Base-by-base conservation (phyloP, 2,113 vertebrate species). In the Empidonax traillii region DNA sequence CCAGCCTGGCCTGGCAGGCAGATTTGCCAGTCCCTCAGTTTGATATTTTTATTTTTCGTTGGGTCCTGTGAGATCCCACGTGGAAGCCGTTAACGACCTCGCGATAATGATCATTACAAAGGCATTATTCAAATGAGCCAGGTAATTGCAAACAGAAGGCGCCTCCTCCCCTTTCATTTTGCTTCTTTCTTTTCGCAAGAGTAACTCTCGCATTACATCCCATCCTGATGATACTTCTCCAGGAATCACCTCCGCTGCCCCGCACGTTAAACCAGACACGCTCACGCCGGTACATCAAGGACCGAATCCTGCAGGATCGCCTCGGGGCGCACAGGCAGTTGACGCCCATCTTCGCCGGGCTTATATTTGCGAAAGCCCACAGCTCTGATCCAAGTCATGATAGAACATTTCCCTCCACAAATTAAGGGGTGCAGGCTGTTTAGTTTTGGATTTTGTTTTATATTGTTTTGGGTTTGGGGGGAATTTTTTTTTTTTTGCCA, bases 101-200 rank as follows among this genome's bases (percentile, higher is more conserved):
- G 97, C 90, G 96, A 96, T 97, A 97, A 97, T 93, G 97, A 97
- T 97, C 97, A 41, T 30, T 94, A 97, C 97, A 97, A 98, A 98
- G 90, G 86, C 97, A 97, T 97, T 97, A 97, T 98, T 98, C 96
- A 97, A 98, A 98, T 98, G 92, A 98, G 94, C 94, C 96, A 97
- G 97, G 97, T 98, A 98, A 98, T 98, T 97, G 89, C 97, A 97
- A 98, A 58, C 98, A 98, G 98, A 96, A 98, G 96, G 95, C 55
- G 28, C 49, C 44, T 92, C 55, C 82, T 78, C 33, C 37, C 24
- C 12, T 77, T 51, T 30, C 51, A 41, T 81, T 93, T 88, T 77
- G 35, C 76, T 71, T 35, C 41, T 62, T 75, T 55, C 24, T 75
- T 81, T 91, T 62, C 46, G 31, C 68, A 39, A 88, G 65, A 63